A percentile compares a stretch with the other conserved stretches of the same genome.
Conservation (phyloP, 2,888 invertebrate species). For the Epinotia ramella region DNA sequence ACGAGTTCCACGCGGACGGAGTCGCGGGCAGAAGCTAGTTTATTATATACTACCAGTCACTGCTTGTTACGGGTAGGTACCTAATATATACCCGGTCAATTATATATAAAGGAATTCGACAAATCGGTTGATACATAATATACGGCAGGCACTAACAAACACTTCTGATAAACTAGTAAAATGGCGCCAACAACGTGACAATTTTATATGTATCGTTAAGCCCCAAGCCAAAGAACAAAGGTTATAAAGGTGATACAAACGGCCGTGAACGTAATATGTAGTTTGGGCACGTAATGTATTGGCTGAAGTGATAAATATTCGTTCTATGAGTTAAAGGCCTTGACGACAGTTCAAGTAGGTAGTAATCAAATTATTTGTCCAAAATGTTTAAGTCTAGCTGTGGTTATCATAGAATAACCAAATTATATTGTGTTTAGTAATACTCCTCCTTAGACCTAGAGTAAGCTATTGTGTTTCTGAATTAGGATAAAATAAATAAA, state of each 20-base stretch:
- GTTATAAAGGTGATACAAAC: slow-evolving; percentile 6
- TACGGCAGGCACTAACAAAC: background rate
- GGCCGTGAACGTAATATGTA: slow-evolving; percentile 14
- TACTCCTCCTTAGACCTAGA: no score
- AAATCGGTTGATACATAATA: background rate
- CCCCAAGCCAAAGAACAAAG: slow-evolving; percentile 16
- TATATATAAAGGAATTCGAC: no score
- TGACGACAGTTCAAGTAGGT: slow-evolving; percentile 4
- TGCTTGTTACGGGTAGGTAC: no score
- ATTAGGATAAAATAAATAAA: no score
- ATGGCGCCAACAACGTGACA: background rate
- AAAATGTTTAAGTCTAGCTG: background rate
- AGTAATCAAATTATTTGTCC: background rate
- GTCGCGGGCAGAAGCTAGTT: no score
- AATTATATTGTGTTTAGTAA: background rate
- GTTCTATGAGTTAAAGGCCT: slow-evolving; percentile 1
- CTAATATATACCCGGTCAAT: no score
- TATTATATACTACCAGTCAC: no score
- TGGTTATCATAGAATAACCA: background rate
- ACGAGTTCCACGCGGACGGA: no score
- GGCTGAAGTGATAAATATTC: slow-evolving; percentile 9
- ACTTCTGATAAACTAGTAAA: background rate
- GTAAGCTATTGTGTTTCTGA: no score
- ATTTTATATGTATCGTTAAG: background rate
- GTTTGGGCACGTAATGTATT: slow-evolving; percentile 25